Evolutionary conservation across 2,113 vertebrate genomes (phyloP), one percentile per base, ranked within the genome.

Genomic region (Ptychochromis oligacanthus): DNA sequence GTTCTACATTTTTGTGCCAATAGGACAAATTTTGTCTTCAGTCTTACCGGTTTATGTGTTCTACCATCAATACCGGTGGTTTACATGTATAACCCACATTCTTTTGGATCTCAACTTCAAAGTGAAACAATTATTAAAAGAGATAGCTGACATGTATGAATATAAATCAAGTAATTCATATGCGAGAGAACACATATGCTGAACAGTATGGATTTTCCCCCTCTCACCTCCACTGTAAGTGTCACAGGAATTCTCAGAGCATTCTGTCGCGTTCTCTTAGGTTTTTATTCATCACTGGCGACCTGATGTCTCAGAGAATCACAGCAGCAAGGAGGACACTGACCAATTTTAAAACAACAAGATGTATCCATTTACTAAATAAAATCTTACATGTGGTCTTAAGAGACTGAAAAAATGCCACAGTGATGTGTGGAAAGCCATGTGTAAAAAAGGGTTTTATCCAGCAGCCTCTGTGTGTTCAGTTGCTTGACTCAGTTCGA

Each of bases 101-200:
- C 49, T 52, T 52, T 20, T 18, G 38, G 36, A 65, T 65, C 43
- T 43, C n/a, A 46, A 11, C 40, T 67, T 67, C 22, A 67, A 46
- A 46, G 38, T 14, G 24, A 67, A 46, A 67, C 64, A 26, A 40
- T 67, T 46, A 67, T 46, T 3, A 67, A 36, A 15, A 15, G n/a
- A 46, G 43, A 46, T 67, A 17, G 22, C 12, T 52, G 31, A 75
- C 52, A 54, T 18, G 1, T 22, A 74, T 61, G 34, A 79, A 58
- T 87, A 22, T 62, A 59, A 80, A 64, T 57, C 3, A 57, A 77
- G 65, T 54, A 1, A 80, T 80, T 86, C 24, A 74, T 67, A 84
- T 91, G 79, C 61, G 75, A 24, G 61, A 60, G 26, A 9, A 31
- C 4, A 5, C 64, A 43, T 72, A 46, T 77, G 72, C 82, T 26